Evolutionary conservation across 2,888 invertebrate species (phyloP).

Genomic region (Halictus quadricinctus): DNA sequence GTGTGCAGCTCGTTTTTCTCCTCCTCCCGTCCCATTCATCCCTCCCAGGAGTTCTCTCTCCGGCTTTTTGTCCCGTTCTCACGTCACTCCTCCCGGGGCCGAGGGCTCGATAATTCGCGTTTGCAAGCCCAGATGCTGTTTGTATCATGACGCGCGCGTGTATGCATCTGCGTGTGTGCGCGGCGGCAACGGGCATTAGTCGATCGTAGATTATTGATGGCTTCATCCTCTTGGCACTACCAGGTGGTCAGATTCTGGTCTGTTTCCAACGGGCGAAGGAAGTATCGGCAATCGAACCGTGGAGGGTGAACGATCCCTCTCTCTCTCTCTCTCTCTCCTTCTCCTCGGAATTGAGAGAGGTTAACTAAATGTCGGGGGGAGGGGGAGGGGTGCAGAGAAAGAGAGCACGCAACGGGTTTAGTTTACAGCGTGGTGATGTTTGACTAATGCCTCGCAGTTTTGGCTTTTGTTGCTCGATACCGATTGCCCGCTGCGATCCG

Average conservation of each 20-base stretch:
- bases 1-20: constrained; percentile 46
- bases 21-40: constrained; percentile 33
- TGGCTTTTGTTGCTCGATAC: constrained; percentile 68
- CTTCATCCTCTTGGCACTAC: constrained; percentile 68
- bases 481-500: constrained; percentile 64
- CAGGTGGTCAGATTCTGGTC: constrained; percentile 68
- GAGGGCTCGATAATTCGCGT: constrained; percentile 51
- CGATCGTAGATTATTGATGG: constrained; percentile 74
- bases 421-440: constrained; percentile 75
- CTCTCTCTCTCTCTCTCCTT: background rate
- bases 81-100: constrained; percentile 47
- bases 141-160: constrained; percentile 18
- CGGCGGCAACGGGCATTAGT: constrained; percentile 50
- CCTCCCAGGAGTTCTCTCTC: constrained; percentile 26
- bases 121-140: constrained; percentile 59
- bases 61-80: constrained; percentile 43
- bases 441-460: constrained; percentile 76
- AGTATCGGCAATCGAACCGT: constrained; percentile 52
- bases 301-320: constrained; percentile 29
- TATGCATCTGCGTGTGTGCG: background rate
- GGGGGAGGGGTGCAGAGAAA: constrained; percentile 24
- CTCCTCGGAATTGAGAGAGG: background rate
- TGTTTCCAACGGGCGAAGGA: constrained; percentile 60
- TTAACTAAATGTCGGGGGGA: background rate
- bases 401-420: constrained; percentile 50